Evolutionary conservation across 2,113 vertebrate species (phyloP), one percentile per base, ranked within the genome.

Genomic region (Oxyura jamaicensis): DNA sequence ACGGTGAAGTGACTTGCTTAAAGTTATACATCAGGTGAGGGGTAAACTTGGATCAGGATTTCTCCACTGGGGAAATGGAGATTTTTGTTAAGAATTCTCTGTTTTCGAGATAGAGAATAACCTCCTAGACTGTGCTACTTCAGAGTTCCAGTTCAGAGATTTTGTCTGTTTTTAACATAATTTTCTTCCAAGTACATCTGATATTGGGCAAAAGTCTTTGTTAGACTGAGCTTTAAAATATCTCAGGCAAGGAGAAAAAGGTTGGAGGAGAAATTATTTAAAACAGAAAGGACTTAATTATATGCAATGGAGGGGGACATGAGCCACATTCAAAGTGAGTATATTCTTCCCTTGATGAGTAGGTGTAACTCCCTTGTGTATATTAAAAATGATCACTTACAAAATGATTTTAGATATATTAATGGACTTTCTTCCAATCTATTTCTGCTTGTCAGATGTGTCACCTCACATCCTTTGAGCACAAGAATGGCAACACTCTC

Each of bases 341-440:
- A 88, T 92, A 80, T 95, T 96, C 63, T 93, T 96, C 35, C 23
- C 14, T 44, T 71, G 22, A 69, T 91, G 81, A 94, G 94, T 97
- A 91, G 95, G 95, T 95, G 93, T 96, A 94, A 91, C 21, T 97
- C 96, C 90, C 91, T 90, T 1, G 5, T 90, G 84, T 91, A 94
- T 95, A 94, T 94, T 97, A 95, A 97, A 96, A 97, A 95, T 90
- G 87, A 97, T 96, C 93, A 74, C 94, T 65, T 94, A 87, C 81
- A 91, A 95, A 95, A 96, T 91, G 28, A 95, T 92, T 95, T 96
- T 90, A 95, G 91, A 73, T 95, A 95, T 95, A 96, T 97, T 97
- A 96, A 97, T 95, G 96, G 93, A 94, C 96, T 77, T 92, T 86
- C 86, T 95, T 92, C 93, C 94, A 96, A 95, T 95, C 91, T 97